A percentile compares a stretch with the other conserved stretches of the same genome.
Evolutionary conservation across 2,113 vertebrate species (phyloP).

Genomic region (Pluvianellus socialis): DNA sequence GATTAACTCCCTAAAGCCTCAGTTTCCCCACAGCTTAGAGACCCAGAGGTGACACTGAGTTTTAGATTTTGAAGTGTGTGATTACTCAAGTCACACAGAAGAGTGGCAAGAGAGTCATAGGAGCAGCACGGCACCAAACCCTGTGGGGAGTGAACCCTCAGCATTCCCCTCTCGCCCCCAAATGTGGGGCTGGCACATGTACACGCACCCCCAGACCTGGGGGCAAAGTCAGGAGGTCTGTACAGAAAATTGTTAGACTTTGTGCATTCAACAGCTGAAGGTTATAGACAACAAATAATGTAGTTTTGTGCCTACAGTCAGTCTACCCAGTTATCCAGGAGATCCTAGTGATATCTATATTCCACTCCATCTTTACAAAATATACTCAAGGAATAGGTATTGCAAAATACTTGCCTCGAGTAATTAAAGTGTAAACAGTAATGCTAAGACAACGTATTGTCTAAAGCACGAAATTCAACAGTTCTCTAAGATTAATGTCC

Average conservation of each 20-base stretch:
- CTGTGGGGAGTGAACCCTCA: too few species aligned
- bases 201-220: accelerated
- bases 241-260: neutral
- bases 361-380: neutral
- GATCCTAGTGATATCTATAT: neutral
- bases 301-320: neutral
- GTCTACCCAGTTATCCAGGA: neutral
- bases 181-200: accelerated
- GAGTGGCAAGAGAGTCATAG: neutral
- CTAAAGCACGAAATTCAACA: slow-evolving; percentile 33
- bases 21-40: neutral
- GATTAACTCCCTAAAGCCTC: neutral
- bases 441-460: neutral
- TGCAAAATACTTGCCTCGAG: neutral
- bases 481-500: slow-evolving; percentile 58
- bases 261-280: neutral
- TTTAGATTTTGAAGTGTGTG: neutral
- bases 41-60: accelerated
- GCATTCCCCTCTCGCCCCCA: neutral
- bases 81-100: neutral
- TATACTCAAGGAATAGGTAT: neutral
- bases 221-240: neutral
- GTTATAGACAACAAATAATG: neutral
- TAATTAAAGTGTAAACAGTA: slow-evolving; percentile 32
- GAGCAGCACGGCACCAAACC: neutral